Evolutionary conservation across 2,797 vertebrate species (phyloP), one percentile per base, ranked within the genome.

Genomic region (Neostethus bicornis): DNA sequence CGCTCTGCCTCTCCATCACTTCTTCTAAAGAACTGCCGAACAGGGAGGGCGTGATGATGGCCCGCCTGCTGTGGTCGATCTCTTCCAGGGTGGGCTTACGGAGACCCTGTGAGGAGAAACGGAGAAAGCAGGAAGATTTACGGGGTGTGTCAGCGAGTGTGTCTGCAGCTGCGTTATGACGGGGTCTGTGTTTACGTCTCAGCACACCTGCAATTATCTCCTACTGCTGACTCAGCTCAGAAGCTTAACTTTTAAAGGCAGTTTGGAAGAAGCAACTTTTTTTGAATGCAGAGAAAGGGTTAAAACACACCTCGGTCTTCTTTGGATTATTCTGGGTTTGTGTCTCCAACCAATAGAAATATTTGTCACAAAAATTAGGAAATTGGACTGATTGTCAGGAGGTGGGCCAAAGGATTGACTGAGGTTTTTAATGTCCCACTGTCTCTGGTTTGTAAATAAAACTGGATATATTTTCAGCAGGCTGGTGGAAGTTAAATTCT

Each of bases 1-100:
- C 91, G 6, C 88, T 92, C 83, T 96, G 95, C 59, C 94, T 82
- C 78, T 93, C 88, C 94, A 96, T 96, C 59, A 96, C 94, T 70
- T 96, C 95, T 61, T 95, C 93, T 80, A 96, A 82, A 20, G 95
- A 95, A 48, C 94, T 96, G 71, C 94, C 94, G 0, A 96, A 96
- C 67, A 96, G 90, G 0, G 95, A 96, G 0, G 95, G 95, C 0
- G 93, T 96, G 53, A 96, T 17, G 51, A 96, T 96, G 78, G 94
- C 94, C 16, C 90, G 89, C 59, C 93, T 87, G 51, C 95, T 94
- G 38, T 95, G 95, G 0, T 82, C 89, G 26, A 96, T 92, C 85
- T 96, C 95, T 50, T 96, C 95, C 75, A 94, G 71, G 9, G 93
- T 96, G 2, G 95, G 95, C 59, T 96, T 96, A 3, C 93, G 91